Conservation (phyloP, 35 echinoderm and acorn worm species). For the Lytechinus variegatus region DNA sequence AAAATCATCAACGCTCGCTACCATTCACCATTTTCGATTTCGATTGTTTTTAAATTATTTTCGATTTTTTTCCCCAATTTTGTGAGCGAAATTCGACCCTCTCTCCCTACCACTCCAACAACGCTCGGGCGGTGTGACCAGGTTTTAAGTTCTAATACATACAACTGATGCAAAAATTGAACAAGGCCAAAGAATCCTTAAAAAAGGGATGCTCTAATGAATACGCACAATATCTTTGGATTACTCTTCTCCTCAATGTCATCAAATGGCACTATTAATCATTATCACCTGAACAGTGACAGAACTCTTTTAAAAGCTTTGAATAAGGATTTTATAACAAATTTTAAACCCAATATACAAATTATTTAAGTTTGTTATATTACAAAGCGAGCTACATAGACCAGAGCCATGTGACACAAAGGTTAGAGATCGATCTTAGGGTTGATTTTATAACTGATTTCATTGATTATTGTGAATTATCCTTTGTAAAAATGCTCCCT, state of each 20-base stretch:
- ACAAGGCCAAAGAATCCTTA: neutral
- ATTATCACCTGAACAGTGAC: neutral
- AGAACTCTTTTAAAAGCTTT: neutral
- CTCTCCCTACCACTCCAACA: too few species aligned
- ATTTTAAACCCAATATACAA: neutral
- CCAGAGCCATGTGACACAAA: neutral
- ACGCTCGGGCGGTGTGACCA: too few species aligned
- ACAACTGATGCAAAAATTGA: neutral
- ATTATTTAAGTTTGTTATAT: neutral
- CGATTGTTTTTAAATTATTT: too few species aligned
- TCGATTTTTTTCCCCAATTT: too few species aligned
- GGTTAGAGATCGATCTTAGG: too few species aligned
- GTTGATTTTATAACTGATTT: too few species aligned
- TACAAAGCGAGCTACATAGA: neutral
- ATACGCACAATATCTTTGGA: neutral
- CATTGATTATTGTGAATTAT: too few species aligned
- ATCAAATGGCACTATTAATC: neutral
- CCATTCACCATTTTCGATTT: too few species aligned
- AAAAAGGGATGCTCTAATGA: neutral
- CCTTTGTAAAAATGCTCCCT: too few species aligned
- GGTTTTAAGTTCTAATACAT: conserved; percentile 7
- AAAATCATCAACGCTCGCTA: too few species aligned
- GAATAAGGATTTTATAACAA: neutral
- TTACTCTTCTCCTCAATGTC: neutral
- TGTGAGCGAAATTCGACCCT: too few species aligned